phyloP scores from a whole-genome alignment of 2,113 vertebrate genomes.

The Sylvilagus bachmani region DNA sequence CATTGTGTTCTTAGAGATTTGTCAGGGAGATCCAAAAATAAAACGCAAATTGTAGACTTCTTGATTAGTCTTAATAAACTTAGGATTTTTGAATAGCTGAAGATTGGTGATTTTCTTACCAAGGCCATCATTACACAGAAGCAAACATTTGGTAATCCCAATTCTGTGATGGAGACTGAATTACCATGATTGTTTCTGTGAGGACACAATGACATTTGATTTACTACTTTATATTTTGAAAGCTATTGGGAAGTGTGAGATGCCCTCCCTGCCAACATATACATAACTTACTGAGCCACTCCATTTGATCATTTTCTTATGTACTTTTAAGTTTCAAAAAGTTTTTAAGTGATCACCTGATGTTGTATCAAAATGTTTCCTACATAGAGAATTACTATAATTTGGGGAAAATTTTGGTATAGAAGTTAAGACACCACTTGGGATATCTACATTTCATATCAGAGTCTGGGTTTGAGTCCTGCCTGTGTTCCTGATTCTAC shows the following conservation, averaged over 20 bases:
- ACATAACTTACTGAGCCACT: slow-evolving; percentile 55
- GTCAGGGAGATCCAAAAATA: neutral
- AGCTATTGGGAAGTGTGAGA: neutral
- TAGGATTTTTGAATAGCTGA: slow-evolving; percentile 18
- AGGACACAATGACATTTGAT: slow-evolving; percentile 56
- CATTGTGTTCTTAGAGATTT: slow-evolving; percentile 58
- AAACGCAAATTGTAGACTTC: neutral
- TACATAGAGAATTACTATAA: slow-evolving; percentile 58
- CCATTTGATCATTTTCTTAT: slow-evolving; percentile 48
- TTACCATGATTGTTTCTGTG: slow-evolving; percentile 23
- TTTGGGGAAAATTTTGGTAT: neutral
- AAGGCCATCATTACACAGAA: slow-evolving; percentile 55
- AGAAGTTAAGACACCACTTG: too few species aligned
- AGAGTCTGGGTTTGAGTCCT: too few species aligned
- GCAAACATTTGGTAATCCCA: slow-evolving; percentile 39
- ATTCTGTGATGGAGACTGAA: neutral
- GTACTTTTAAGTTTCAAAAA: slow-evolving; percentile 12
- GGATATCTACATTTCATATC: too few species aligned
- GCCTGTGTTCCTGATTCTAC: too few species aligned
- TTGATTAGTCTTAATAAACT: neutral
- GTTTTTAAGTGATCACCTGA: slow-evolving; percentile 16
- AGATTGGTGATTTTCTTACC: slow-evolving; percentile 47
- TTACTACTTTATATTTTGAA: slow-evolving; percentile 56
- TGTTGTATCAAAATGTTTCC: slow-evolving; percentile 58
- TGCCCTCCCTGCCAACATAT: neutral